Base-by-base conservation (phyloP, 2,113 vertebrate species). In the Phaethornis superciliosus region DNA sequence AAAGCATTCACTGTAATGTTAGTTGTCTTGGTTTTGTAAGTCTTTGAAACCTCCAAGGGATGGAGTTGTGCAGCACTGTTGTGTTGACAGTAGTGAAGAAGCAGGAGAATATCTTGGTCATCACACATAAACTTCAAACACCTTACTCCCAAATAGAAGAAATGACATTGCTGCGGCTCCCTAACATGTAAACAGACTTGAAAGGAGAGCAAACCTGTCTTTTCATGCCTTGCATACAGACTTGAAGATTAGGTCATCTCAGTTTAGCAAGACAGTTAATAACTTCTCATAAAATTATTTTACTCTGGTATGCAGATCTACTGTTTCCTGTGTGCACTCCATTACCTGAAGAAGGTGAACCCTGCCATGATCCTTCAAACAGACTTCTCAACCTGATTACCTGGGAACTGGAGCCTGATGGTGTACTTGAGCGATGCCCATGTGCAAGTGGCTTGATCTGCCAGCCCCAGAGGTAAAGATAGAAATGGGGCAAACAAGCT, bases 271-370 rank as follows among this genome's bases (percentile, higher is more conserved):
- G 27, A 13, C n/a, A 85, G n/a, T 14, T 69, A 28, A 58, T 0
- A 1, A 40, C 22, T 56, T 63, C 27, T 83, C 47, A 32, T 51
- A 30, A 81, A 33, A 18, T 10, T 55, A 11, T 32, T 52, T n/a
- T n/a, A 10, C 33, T 14, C 14, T 70, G 63, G 15, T 51, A 12
- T 42, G 84, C 94, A 99, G 99, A 97, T 52, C 97, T 99, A 4
- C 96, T 98, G 83, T 99, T 99, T 28, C 98, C 99, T 0, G 98
- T 99, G 90, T 99, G 99, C 93, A 98, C 93, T 6, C 98, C 98
- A 7, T 97, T 99, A 65, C 98, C 99, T 4, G 96, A 98, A 76
- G 98, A 98, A 81, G 98, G 98, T 0, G 98, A 99, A 83, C 98
- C 97, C 70, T 99, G 99, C 96, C 97, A 98, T 0, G 97, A 98